Conservation (phyloP, 2,113 vertebrate species). For the Strigops habroptila region DNA sequence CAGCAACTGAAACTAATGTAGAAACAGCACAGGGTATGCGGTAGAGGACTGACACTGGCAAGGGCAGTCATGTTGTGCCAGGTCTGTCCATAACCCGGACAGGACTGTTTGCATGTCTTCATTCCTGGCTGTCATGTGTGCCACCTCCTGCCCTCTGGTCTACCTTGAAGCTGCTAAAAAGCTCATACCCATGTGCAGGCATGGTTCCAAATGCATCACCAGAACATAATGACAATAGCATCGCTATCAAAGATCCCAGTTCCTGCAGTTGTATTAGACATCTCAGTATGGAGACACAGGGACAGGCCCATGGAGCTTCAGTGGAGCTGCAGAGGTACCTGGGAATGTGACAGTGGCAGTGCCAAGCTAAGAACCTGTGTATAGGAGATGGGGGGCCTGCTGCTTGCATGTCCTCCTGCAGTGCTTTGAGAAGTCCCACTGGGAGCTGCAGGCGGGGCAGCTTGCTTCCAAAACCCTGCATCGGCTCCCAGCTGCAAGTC, state of each 20-base stretch:
- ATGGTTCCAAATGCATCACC: not conserved
- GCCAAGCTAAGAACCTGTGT: not conserved
- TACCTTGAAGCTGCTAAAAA: not conserved
- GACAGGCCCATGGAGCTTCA: not conserved
- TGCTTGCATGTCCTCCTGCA: not conserved
- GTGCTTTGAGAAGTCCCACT: not conserved
- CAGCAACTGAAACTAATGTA: not conserved
- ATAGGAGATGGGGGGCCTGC: not conserved
- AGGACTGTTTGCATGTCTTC: not conserved
- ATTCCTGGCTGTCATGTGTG: not conserved
- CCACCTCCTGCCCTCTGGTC: not conserved
- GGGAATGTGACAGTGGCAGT: not conserved
- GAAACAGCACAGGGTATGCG: not conserved
- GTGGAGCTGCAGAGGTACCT: not conserved
- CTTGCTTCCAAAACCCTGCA: not conserved
- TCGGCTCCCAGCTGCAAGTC: rapidly evolving
- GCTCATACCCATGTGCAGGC: not conserved
- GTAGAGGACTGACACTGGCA: not conserved
- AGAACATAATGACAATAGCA: rapidly evolving
- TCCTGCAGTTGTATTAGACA: not conserved
- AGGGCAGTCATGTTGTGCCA: rapidly evolving
- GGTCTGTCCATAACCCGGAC: rapidly evolving
- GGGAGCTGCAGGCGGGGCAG: not conserved
- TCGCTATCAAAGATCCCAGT: not conserved
- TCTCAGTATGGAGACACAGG: not conserved